Percentiles rank a stretch among this genome's conserved stretches.
phyloP scores from a whole-genome alignment of 1,140 invertebrate species.

The Hydropsyche tenuis region DNA sequence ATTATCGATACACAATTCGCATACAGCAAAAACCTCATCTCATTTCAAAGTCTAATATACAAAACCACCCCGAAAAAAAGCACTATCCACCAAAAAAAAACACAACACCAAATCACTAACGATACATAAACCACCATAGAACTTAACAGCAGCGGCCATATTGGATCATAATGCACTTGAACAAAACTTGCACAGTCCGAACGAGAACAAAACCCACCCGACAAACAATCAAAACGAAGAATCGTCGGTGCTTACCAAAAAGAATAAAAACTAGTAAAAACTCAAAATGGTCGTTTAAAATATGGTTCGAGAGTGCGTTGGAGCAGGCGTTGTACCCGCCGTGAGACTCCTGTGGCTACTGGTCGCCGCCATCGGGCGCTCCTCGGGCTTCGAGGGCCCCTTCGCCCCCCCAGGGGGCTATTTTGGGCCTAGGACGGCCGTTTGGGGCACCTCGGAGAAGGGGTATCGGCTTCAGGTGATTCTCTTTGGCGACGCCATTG shows the following conservation, averaged over 20 bases:
- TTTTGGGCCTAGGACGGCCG: conserved; percentile 31
- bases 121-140: background rate
- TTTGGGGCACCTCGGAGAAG: conserved; percentile 27
- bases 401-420: conserved; percentile 22
- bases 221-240: no score
- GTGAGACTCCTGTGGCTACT: conserved; percentile 48
- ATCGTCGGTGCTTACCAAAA: conserved; percentile 55
- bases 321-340: conserved; percentile 44
- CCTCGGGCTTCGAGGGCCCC: conserved; percentile 39
- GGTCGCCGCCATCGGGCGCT: conserved; percentile 12
- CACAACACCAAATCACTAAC: no score
- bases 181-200: background rate
- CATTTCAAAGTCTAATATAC: no score
- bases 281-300: conserved; percentile 16
- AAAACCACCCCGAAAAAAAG: no score
- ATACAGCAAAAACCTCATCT: no score
- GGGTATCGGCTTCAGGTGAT: conserved; percentile 42
- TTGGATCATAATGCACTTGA: background rate
- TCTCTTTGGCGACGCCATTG: conserved; percentile 21
- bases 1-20: no score
- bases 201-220: no score
- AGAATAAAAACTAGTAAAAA: conserved; percentile 44
- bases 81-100: no score
- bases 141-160: background rate
- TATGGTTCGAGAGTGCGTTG: conserved; percentile 37